A percentile compares a stretch with the other conserved stretches of the same genome.
These are phyloP conservation scores for Lepidocolaptes lacrymiger DNA, from an alignment of 2,797 vertebrate species.

Conservation along the genomic window DNA sequence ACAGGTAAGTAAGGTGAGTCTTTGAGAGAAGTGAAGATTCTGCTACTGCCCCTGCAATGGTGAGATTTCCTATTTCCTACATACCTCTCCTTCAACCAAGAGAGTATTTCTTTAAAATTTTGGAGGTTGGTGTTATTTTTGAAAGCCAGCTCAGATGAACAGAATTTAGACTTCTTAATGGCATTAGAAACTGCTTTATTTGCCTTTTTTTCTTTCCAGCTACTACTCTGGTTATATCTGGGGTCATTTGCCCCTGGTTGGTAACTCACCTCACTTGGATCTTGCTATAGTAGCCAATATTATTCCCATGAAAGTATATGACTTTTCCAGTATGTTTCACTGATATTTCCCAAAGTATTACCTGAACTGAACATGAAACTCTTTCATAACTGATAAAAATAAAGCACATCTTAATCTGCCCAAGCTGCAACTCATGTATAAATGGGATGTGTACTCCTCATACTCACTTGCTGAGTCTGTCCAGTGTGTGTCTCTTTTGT, in stretches of 20 bases:
- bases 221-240: neutral
- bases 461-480: neutral
- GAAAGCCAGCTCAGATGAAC: neutral
- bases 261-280: neutral
- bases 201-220: neutral
- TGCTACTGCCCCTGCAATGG: rapidly evolving
- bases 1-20: neutral
- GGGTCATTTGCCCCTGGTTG: neutral
- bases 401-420: neutral
- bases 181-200: neutral
- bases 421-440: neutral
- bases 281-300: neutral
- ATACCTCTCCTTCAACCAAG: neutral
- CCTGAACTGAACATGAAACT: neutral
- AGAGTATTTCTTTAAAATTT: neutral
- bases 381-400: neutral
- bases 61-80: neutral
- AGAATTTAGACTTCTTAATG: neutral
- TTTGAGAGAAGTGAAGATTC: neutral
- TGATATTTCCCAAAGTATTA: neutral
- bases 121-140: neutral
- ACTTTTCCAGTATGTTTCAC: neutral
- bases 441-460: neutral
- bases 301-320: neutral
- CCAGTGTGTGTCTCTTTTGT: neutral